phyloP scores from a whole-genome alignment of 1,140 invertebrate species.

The Archivesica marissinica region DNA sequence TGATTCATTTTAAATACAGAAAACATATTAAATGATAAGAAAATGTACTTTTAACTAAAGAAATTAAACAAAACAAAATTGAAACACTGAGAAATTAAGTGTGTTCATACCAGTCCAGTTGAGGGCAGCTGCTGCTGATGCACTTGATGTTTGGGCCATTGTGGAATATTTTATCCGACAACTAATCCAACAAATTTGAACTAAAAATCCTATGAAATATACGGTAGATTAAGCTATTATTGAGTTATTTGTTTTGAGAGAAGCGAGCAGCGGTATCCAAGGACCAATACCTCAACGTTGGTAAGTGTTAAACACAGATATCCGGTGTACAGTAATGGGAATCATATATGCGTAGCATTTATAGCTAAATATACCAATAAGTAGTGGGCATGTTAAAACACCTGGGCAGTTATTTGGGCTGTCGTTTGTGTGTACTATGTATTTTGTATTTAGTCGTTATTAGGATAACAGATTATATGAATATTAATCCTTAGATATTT shows the following conservation, averaged over 20 bases:
- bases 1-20: neutral
- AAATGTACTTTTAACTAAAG: neutral
- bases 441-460: slow-evolving; percentile 39
- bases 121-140: neutral
- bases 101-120: slow-evolving; percentile 17
- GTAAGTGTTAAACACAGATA: slow-evolving; percentile 57
- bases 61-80: neutral
- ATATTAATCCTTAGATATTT: neutral
- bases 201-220: slow-evolving; percentile 34
- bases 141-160: neutral
- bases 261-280: slow-evolving; percentile 41
- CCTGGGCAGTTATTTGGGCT: neutral
- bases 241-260: slow-evolving; percentile 15
- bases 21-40: neutral
- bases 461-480: slow-evolving; percentile 6
- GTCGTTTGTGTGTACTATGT: neutral
- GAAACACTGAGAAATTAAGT: neutral
- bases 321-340: slow-evolving; percentile 50
- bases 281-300: slow-evolving; percentile 37
- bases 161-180: slow-evolving; percentile 3
- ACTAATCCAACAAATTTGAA: neutral
- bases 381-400: neutral
- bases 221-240: slow-evolving; percentile 31
- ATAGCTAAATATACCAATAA: slow-evolving; percentile 32
- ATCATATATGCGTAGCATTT: slow-evolving; percentile 40